Conservation (phyloP, 2,113 vertebrate genomes). For the Corythaeola cristata region DNA sequence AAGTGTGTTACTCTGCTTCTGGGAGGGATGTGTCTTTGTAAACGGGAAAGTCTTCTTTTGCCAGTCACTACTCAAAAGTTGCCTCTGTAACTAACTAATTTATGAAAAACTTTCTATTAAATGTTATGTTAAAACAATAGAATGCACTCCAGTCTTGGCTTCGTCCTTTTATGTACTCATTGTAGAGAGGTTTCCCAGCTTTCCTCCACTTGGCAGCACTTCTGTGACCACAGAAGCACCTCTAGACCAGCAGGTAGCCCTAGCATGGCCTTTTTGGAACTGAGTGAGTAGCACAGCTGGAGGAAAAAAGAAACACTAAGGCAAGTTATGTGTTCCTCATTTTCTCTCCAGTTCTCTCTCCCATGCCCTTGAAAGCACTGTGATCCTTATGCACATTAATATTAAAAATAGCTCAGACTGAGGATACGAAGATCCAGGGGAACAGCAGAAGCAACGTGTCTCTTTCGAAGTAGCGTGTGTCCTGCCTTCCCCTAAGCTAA, state of each 20-base stretch:
- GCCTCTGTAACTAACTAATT: neutral
- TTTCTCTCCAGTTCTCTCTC: neutral
- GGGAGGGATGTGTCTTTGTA: accelerated
- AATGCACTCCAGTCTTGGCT: neutral
- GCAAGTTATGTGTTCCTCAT: neutral
- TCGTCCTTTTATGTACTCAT: neutral
- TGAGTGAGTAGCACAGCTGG: neutral
- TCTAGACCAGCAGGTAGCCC: neutral
- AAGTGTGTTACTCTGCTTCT: neutral
- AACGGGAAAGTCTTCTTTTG: neutral
- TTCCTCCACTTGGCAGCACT: neutral
- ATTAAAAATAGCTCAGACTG: neutral
- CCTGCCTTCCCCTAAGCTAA: neutral
- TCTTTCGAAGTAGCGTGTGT: neutral
- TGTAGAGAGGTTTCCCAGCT: neutral
- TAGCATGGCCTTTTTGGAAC: neutral
- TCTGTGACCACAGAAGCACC: neutral
- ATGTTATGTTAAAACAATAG: neutral
- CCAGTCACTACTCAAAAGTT: neutral
- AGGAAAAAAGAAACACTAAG: neutral
- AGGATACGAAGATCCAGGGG: neutral
- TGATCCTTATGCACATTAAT: neutral
- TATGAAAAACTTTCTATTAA: neutral
- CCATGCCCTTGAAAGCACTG: neutral
- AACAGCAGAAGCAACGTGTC: neutral